Conservation (phyloP, 2,888 invertebrate species). For the Vesta saturnalis region DNA sequence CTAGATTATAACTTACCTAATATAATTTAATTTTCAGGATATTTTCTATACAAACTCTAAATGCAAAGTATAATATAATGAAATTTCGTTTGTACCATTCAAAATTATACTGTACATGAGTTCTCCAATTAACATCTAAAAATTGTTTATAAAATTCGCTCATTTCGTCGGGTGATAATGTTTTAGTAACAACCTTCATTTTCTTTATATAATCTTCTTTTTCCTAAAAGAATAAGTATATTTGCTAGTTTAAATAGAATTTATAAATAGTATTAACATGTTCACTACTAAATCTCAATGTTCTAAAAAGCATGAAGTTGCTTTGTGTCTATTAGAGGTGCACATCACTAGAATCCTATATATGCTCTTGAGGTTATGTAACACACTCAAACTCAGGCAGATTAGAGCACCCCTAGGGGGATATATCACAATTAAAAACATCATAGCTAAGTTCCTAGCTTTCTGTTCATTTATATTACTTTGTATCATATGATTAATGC, state of each 20-base stretch:
- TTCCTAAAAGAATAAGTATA: conserved; percentile 55
- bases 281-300: too few relatives aligned
- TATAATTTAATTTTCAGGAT: not conserved
- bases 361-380: too few relatives aligned
- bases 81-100: conserved; percentile 87
- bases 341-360: too few relatives aligned
- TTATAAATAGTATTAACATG: too few relatives aligned
- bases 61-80: conserved; percentile 69
- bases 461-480: too few relatives aligned
- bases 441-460: too few relatives aligned
- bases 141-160: conserved; percentile 89
- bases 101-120: conserved; percentile 80
- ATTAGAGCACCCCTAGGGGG: too few relatives aligned
- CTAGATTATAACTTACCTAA: not conserved
- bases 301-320: too few relatives aligned
- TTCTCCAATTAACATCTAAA: conserved; percentile 81
- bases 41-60: conserved; percentile 63
- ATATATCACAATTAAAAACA: too few relatives aligned
- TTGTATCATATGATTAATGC: too few relatives aligned
- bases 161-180: conserved; percentile 82
- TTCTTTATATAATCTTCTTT: conserved; percentile 59
- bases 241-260: not conserved
- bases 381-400: too few relatives aligned
- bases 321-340: too few relatives aligned
- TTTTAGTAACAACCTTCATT: conserved; percentile 60